Base-by-base conservation (phyloP, 2,113 vertebrate genomes). In the Lota lota region DNA sequence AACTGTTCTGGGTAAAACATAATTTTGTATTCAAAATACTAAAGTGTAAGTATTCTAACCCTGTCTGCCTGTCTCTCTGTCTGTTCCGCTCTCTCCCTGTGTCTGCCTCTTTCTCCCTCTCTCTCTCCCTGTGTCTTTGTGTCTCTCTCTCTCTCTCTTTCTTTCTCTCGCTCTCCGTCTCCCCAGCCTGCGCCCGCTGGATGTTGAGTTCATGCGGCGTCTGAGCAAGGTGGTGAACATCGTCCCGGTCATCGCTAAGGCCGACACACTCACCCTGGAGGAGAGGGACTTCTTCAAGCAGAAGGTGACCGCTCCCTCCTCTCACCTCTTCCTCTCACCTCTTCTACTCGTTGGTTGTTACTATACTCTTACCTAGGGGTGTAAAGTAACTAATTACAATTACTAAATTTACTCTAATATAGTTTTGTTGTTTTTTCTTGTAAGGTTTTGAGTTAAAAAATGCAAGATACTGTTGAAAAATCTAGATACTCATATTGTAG, bases 181-280 rank as follows among this genome's bases (percentile, higher is more conserved):
- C 10, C 74, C 2, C 85, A 98, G 97, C 75, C 94, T 99, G 54
- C 89, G 97, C 69, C 96, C 96, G n/a, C 78, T 99, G 21, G 97
- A 99, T 83, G 96, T 99, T 3, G 97, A 98, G 85, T 99, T 99
- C 85, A 99, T 99, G 97, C 94, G 96, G 64, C 96, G 96, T 63
- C 93, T 99, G 56, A 99, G 97, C 90, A 99, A 98, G 81, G 97
- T 99, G 75, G 97, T 99, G 75, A 99, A 99, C 90, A 98, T 99
- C 0, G 97, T 99, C 21, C 97, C 97, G 0, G 96, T 99, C 85
- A 99, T 99, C 0, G 96, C 97, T 64, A 99, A 99, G 67, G 97
- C 97, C 0, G 97, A 99, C 85, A 99, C 97, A 0, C 87, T 99
- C 77, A 99, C 97, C 47, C 91, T 99, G 91, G 97, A 99, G 80